Evolutionary conservation across 2,113 vertebrate species (phyloP).

Genomic region (Eurystomus gularis): DNA sequence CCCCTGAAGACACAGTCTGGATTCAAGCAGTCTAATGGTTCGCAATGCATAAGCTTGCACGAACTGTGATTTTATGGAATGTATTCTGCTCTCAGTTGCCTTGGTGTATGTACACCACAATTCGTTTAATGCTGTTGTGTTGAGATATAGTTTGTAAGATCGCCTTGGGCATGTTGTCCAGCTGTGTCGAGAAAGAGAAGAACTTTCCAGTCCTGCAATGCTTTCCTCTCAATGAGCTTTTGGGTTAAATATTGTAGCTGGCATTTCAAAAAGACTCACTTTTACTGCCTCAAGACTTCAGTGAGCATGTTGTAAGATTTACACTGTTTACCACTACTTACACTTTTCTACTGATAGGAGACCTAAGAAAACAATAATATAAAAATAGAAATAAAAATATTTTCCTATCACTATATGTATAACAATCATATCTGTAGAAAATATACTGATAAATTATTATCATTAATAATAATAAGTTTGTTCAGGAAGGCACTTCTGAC

Average conservation of each 20-base stretch:
- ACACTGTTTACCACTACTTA: not conserved
- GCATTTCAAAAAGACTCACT: not conserved
- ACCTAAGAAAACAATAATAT: not conserved
- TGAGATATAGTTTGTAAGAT: not conserved
- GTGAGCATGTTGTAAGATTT: not conserved
- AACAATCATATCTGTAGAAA: not conserved
- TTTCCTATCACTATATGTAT: not conserved
- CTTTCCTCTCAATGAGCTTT: not conserved
- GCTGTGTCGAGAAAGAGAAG: not conserved
- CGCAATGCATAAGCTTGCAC: not conserved
- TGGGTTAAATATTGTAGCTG: not conserved
- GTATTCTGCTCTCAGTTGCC: not conserved
- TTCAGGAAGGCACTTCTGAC: not conserved
- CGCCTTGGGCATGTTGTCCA: not conserved
- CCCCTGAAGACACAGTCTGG: not conserved
- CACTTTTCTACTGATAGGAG: not conserved
- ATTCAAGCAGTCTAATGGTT: not conserved
- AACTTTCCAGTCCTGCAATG: not conserved
- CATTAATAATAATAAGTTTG: not conserved
- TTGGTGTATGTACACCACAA: not conserved
- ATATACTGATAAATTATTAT: not conserved
- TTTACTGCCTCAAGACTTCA: not conserved
- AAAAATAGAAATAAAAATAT: not conserved
- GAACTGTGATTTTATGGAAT: not conserved
- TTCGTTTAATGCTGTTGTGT: not conserved